These are phyloP conservation scores for Pygoscelis adeliae DNA, from an alignment of 2,113 vertebrate species.

Conservation along the genomic window DNA sequence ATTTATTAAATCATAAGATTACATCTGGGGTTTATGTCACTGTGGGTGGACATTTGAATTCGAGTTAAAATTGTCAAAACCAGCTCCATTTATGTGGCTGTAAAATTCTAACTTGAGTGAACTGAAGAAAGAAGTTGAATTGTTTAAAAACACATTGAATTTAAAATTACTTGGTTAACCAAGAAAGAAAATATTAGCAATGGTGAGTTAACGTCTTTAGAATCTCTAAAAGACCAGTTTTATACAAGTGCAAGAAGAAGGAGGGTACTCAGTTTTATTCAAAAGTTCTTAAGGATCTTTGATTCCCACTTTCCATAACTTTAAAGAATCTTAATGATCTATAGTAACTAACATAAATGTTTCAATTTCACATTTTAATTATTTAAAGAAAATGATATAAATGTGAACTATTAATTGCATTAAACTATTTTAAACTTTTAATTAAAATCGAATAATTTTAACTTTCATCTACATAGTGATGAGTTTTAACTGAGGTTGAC, in stretches of 20 bases:
- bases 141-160: not conserved
- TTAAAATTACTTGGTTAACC: not conserved
- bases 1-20: not conserved
- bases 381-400: not conserved
- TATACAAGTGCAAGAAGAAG: not conserved
- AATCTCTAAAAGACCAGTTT: not conserved
- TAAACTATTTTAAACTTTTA: not conserved
- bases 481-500: not conserved
- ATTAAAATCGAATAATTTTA: not conserved
- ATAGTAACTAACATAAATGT: not conserved
- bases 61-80: not conserved
- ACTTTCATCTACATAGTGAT: fast-evolving
- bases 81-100: not conserved
- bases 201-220: not conserved
- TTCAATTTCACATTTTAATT: not conserved
- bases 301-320: not conserved
- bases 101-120: not conserved
- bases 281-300: not conserved
- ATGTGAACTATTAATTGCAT: not conserved
- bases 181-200: not conserved
- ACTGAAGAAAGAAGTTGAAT: not conserved
- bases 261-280: not conserved
- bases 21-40: not conserved
- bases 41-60: not conserved
- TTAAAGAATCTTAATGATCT: not conserved